Conservation (phyloP, 2,888 invertebrate species). For the Melanchra persicariae region DNA sequence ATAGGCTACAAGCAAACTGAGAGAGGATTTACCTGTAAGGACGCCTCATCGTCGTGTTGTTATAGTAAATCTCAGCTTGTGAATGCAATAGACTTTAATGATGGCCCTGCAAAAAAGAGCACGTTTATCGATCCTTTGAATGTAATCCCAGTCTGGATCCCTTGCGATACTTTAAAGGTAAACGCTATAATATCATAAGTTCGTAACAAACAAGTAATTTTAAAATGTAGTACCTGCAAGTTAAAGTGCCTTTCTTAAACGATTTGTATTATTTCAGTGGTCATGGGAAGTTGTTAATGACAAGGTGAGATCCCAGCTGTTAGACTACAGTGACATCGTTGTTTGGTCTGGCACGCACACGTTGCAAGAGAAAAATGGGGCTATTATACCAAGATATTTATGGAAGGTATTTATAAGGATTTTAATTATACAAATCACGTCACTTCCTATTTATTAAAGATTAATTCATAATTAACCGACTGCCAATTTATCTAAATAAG, state of each 20-base stretch:
- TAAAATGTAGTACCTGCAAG: no score
- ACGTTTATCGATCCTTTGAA: conserved; percentile 66
- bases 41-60: conserved; percentile 48
- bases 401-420: conserved; percentile 65
- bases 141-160: conserved; percentile 58
- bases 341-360: conserved; percentile 60
- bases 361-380: conserved; percentile 41
- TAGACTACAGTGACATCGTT: conserved; percentile 5
- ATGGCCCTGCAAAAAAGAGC: conserved; percentile 57
- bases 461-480: no score
- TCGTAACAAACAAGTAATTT: background rate
- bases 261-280: conserved; percentile 47
- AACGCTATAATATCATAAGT: conserved; percentile 2
- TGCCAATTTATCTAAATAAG: no score
- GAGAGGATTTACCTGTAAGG: conserved; percentile 49
- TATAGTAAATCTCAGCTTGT: conserved; percentile 65
- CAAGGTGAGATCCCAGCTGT: conserved; percentile 31
- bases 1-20: conserved; percentile 12
- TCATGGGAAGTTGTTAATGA: conserved; percentile 55
- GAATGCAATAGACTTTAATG: conserved; percentile 58
- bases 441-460: no score
- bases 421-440: conserved; percentile 1
- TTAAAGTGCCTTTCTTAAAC: background rate
- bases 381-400: conserved; percentile 64
- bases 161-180: conserved; percentile 52